Evolutionary conservation across 2,888 invertebrate species (phyloP).

Genomic region (Caenorhabditis sulstoni): DNA sequence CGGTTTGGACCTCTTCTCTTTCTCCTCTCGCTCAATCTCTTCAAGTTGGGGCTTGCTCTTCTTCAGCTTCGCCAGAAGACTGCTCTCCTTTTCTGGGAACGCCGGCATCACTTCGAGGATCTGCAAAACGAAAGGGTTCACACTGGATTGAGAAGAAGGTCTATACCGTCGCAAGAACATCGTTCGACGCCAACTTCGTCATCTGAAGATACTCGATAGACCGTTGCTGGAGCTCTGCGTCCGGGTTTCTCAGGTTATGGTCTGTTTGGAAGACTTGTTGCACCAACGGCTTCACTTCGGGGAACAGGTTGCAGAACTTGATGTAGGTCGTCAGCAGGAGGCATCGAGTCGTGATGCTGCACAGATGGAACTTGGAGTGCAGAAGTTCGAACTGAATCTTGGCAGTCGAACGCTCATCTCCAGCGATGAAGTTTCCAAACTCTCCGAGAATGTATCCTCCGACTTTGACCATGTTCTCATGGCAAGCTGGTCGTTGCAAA

Average conservation of each 20-base stretch:
- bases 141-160: no score
- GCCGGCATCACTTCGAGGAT: slow-evolving; percentile 98
- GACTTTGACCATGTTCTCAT: slow-evolving; percentile 99
- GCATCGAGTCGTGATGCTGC: slow-evolving; percentile 96
- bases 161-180: slow-evolving; percentile 86
- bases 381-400: slow-evolving; percentile 96
- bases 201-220: slow-evolving; percentile 97
- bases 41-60: slow-evolving; percentile 97
- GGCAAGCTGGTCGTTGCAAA: slow-evolving; percentile 94
- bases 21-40: slow-evolving; percentile 83
- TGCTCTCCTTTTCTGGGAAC: slow-evolving; percentile 94
- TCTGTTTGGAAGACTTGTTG: slow-evolving; percentile 88
- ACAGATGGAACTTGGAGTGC: slow-evolving; percentile 98
- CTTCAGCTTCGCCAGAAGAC: slow-evolving; percentile 96
- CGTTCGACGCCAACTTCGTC: slow-evolving; percentile 95
- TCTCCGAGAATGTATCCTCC: slow-evolving; percentile 99
- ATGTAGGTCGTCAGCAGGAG: slow-evolving; percentile 97
- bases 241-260: slow-evolving; percentile 95
- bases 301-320: slow-evolving; percentile 98
- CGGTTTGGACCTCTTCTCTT: slow-evolving; percentile 79
- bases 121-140: slow-evolving; percentile 52
- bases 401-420: slow-evolving; percentile 95
- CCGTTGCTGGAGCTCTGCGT: slow-evolving; percentile 97
- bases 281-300: slow-evolving; percentile 95
- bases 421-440: slow-evolving; percentile 99